phyloP scores from a whole-genome alignment of 1,140 invertebrate genomes.

The Drosophila orosa region DNA sequence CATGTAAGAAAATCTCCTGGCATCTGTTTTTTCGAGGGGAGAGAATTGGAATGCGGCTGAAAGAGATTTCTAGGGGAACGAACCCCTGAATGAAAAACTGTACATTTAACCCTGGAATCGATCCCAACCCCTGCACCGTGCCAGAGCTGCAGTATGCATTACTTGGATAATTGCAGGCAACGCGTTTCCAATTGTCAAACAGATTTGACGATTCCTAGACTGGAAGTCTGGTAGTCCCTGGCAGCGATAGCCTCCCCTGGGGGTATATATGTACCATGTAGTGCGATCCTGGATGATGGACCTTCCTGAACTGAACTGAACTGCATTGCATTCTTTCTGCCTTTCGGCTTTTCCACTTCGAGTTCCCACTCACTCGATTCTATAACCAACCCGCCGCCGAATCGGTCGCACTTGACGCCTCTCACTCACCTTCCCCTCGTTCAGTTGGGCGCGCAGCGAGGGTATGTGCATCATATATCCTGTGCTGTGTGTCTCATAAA shows the following conservation, averaged over 20 bases:
- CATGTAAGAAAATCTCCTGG: background rate
- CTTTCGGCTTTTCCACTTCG: conserved; percentile 12
- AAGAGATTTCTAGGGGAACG: conserved; percentile 1
- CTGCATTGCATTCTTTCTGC: conserved; percentile 14
- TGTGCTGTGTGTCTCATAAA: conserved; percentile 20
- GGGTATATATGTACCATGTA: background rate
- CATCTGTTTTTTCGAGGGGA: conserved; percentile 3
- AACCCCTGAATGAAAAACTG: conserved; percentile 57
- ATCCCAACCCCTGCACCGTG: conserved; percentile 55
- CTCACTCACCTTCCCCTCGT: conserved; percentile 11
- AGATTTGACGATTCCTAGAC: conserved; percentile 8
- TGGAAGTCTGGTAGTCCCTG: background rate
- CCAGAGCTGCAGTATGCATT: conserved; percentile 57
- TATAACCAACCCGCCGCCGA: conserved; percentile 33
- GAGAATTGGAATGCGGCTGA: conserved; percentile 13
- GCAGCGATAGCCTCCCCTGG: background rate
- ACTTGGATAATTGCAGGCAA: conserved; percentile 51
- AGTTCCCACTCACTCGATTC: conserved; percentile 13
- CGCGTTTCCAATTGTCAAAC: conserved; percentile 21
- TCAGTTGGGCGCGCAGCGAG: conserved; percentile 9
- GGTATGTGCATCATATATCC: conserved; percentile 22
- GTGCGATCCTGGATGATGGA: background rate
- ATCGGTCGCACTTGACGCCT: conserved; percentile 20
- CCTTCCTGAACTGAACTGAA: background rate
- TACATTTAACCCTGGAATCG: conserved; percentile 67